A percentile compares a stretch with the other conserved stretches of the same genome.
These are phyloP conservation scores for Rhagophthalmus giganteus DNA, from an alignment of 2,888 invertebrate genomes.

Conservation along the genomic window DNA sequence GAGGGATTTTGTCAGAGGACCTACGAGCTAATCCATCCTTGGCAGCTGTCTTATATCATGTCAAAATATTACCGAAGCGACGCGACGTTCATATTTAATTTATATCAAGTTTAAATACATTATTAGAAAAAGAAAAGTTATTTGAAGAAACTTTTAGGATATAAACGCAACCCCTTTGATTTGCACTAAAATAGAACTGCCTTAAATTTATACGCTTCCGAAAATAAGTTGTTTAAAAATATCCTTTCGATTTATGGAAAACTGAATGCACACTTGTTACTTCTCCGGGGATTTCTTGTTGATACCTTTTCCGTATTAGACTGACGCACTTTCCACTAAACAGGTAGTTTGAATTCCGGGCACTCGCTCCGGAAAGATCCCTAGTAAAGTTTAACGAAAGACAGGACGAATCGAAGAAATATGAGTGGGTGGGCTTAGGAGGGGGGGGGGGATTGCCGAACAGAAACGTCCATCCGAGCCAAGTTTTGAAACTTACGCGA, in stretches of 20 bases:
- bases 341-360: constrained; percentile 29
- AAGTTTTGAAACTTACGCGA: constrained; percentile 25
- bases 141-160: too few species aligned
- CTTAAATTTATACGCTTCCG: too few species aligned
- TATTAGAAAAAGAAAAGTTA: too few species aligned
- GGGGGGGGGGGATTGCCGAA: constrained; percentile 32
- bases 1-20: too few species aligned
- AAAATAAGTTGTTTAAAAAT: constrained; percentile 7
- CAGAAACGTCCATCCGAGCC: constrained; percentile 29
- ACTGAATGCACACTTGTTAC: constrained; percentile 16
- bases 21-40: too few species aligned
- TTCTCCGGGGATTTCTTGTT: constrained; percentile 19
- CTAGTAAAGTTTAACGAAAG: constrained; percentile 27
- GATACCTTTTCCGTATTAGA: constrained; percentile 17
- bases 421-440: constrained; percentile 25
- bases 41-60: too few species aligned
- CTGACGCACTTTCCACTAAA: constrained; percentile 19
- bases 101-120: too few species aligned
- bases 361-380: constrained; percentile 19
- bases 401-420: constrained; percentile 28
- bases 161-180: too few species aligned
- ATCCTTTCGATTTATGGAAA: constrained; percentile 11
- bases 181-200: too few species aligned
- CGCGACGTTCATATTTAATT: too few species aligned
- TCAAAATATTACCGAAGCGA: too few species aligned